Percentiles rank a stretch among this genome's conserved stretches.
These are phyloP conservation scores for Cherax destructor DNA, from an alignment of 1,140 invertebrate genomes.

Conservation along the genomic window DNA sequence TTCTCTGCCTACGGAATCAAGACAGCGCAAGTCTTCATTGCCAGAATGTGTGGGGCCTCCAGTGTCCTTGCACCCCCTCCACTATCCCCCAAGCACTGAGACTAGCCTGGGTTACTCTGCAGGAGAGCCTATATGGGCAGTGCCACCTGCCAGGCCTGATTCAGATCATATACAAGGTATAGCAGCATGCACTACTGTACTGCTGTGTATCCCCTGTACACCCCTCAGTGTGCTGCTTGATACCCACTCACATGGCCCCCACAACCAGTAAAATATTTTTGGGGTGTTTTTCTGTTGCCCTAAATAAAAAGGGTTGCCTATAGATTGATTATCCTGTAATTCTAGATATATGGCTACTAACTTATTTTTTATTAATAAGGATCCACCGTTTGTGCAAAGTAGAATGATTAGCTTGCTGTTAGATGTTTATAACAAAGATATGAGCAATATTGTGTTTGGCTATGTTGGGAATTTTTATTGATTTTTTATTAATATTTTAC, in stretches of 20 bases:
- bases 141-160: slow-evolving; percentile 57
- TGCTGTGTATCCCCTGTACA: slow-evolving; percentile 32
- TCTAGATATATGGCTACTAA: slow-evolving; percentile 59
- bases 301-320: neutral
- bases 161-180: slow-evolving; percentile 51
- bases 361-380: slow-evolving; percentile 39
- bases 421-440: slow-evolving; percentile 58
- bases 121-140: slow-evolving; percentile 55
- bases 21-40: slow-evolving; percentile 55
- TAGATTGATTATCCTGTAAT: slow-evolving; percentile 18
- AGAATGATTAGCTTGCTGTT: slow-evolving; percentile 57
- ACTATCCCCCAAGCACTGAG: slow-evolving; percentile 61
- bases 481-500: slow-evolving; percentile 13
- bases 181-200: slow-evolving; percentile 46
- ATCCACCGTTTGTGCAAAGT: slow-evolving; percentile 41
- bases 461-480: slow-evolving; percentile 68
- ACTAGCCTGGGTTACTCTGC: slow-evolving; percentile 42
- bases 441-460: slow-evolving; percentile 59
- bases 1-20: slow-evolving; percentile 39
- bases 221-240: slow-evolving; percentile 55
- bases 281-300: slow-evolving; percentile 7
- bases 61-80: slow-evolving; percentile 60
- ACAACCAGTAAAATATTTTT: neutral
- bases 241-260: slow-evolving; percentile 15
- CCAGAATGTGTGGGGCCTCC: slow-evolving; percentile 66